Percentiles rank a stretch among this genome's conserved stretches.
phyloP scores from a whole-genome alignment of 2,113 vertebrate genomes.

The Carassius carassius region DNA sequence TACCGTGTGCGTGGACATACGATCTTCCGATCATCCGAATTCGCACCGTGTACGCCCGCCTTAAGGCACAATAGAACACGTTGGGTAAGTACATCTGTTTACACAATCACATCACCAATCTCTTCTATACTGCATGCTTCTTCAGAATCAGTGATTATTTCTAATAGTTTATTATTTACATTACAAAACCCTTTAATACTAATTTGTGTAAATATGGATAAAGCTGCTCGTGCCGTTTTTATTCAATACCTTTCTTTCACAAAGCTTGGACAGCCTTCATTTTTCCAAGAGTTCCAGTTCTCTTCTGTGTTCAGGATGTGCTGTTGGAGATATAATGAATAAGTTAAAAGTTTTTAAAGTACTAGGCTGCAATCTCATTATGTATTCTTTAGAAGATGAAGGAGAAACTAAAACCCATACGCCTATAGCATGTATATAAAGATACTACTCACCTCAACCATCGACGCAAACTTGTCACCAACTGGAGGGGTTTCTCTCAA shows the following conservation, averaged over 20 bases:
- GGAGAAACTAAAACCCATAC: background rate
- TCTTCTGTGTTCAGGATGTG: constrained; percentile 97
- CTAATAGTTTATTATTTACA: too few relatives aligned
- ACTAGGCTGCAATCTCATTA: background rate
- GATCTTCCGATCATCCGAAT: too few relatives aligned
- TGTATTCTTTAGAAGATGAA: background rate
- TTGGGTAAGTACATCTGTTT: too few relatives aligned
- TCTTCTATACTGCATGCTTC: too few relatives aligned
- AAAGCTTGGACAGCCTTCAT: constrained; percentile 97
- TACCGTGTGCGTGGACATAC: too few relatives aligned
- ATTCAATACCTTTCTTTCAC: constrained; percentile 92
- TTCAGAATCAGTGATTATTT: too few relatives aligned
- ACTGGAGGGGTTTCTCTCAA: constrained; percentile 94
- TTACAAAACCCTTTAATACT: background rate
- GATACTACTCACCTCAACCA: constrained; percentile 86
- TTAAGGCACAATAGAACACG: too few relatives aligned
- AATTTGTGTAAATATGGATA: background rate
- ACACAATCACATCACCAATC: too few relatives aligned
- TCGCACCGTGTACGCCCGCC: too few relatives aligned
- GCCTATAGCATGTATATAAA: background rate
- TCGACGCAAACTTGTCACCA: constrained; percentile 91
- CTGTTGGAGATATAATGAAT: constrained; percentile 68
- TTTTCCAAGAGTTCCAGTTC: constrained; percentile 99
- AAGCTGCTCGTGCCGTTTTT: background rate
- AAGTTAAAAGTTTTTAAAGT: background rate